Conservation (phyloP, 2,888 invertebrate species). For the Rhagonycha lutea region DNA sequence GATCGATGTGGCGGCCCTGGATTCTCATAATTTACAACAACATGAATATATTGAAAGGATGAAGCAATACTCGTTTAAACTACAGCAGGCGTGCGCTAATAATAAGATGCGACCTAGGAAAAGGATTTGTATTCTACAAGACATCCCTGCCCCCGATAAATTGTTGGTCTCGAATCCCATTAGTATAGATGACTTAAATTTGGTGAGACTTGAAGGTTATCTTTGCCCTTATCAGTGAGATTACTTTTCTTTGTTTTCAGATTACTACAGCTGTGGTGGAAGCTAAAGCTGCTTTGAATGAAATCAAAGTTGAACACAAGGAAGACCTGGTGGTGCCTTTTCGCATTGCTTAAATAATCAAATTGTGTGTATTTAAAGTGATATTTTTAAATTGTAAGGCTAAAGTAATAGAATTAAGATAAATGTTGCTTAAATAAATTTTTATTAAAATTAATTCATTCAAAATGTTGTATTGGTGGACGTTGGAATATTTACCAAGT, state of each 20-base stretch:
- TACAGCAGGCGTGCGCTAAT: conserved; percentile 59
- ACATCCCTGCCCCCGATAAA: conserved; percentile 76
- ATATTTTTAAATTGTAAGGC: neutral
- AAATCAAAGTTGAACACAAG: conserved; percentile 84
- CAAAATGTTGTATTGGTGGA: neutral
- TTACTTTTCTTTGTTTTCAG: conserved; percentile 57
- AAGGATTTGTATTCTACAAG: conserved; percentile 64
- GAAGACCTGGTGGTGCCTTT: conserved; percentile 91
- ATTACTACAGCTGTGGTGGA: conserved; percentile 71
- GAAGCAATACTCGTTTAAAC: conserved; percentile 67
- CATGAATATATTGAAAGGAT: conserved; percentile 86
- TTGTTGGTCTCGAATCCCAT: conserved; percentile 68
- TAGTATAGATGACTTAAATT: conserved; percentile 64
- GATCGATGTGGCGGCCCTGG: conserved; percentile 91
- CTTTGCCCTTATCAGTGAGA: neutral
- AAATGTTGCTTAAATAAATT: neutral
- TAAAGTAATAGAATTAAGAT: neutral
- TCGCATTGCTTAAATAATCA: conserved; percentile 54
- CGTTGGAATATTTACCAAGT: too few species aligned
- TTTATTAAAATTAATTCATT: neutral
- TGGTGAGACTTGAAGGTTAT: conserved; percentile 61
- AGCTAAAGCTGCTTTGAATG: conserved; percentile 72
- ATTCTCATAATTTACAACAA: conserved; percentile 85
- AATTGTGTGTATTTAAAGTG: neutral
- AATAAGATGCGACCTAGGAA: conserved; percentile 53